Evolutionary conservation across 2,888 invertebrate genomes (phyloP).

Genomic region (Chalcosyrphus nemorum): DNA sequence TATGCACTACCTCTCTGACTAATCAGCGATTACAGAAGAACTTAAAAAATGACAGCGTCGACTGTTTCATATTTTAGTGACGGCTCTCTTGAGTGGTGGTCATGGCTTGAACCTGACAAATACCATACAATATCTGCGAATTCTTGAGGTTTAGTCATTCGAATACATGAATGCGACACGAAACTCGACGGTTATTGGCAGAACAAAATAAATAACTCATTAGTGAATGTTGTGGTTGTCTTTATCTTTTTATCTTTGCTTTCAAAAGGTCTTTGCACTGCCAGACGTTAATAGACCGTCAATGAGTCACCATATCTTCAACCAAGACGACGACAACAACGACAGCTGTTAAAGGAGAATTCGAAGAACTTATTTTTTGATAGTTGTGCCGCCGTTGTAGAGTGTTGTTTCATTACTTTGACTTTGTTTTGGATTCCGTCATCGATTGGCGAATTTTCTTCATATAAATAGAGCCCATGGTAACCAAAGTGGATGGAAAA

Average conservation of each 20-base stretch:
- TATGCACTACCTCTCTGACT: conserved; percentile 20
- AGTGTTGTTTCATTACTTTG: conserved; percentile 11
- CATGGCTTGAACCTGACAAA: not conserved
- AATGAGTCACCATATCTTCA: conserved; percentile 31
- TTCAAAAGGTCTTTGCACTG: conserved; percentile 36
- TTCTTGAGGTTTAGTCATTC: not conserved
- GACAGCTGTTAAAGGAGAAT: conserved; percentile 12
- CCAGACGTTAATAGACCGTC: conserved; percentile 23
- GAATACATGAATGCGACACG: conserved; percentile 25
- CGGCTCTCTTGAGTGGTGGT: conserved; percentile 1
- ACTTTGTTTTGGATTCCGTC: conserved; percentile 28
- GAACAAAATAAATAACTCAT: conserved; percentile 34
- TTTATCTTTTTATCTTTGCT: conserved; percentile 18
- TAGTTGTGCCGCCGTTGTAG: not conserved
- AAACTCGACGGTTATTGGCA: conserved; percentile 20
- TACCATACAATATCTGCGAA: not conserved
- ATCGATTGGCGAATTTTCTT: conserved; percentile 45
- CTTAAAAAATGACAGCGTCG: not conserved
- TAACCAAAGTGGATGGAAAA: conserved; percentile 2
- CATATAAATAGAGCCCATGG: conserved; percentile 11
- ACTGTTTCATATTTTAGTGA: conserved; percentile 19
- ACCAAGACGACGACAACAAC: not conserved
- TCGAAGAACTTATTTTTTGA: not conserved
- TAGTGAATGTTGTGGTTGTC: conserved; percentile 23
- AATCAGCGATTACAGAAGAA: conserved; percentile 27